These are phyloP conservation scores for Bombus pyrosoma DNA, from an alignment of 1,140 invertebrate genomes.

Conservation along the genomic window DNA sequence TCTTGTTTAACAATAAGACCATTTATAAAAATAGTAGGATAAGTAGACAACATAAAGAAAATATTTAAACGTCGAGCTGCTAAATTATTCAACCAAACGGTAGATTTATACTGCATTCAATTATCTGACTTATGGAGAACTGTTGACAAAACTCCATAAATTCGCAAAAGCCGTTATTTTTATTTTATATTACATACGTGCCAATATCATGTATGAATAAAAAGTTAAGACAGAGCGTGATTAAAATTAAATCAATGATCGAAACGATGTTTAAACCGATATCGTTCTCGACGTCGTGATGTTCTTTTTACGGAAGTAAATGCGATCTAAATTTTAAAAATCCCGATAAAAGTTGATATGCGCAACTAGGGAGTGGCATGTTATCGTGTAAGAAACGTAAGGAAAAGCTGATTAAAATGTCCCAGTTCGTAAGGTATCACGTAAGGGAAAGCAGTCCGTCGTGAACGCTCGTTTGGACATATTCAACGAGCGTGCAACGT, in stretches of 20 bases:
- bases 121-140: neutral
- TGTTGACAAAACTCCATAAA: neutral
- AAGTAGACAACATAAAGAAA: too few relatives aligned
- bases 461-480: conserved; percentile 22
- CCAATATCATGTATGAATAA: neutral
- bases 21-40: too few relatives aligned
- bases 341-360: neutral
- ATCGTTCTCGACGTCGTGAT: neutral
- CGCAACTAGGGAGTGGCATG: neutral
- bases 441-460: conserved; percentile 21
- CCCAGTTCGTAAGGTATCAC: neutral
- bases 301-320: neutral
- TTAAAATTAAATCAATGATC: neutral
- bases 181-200: neutral
- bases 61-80: too few relatives aligned
- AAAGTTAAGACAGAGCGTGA: neutral
- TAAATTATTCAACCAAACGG: too few relatives aligned
- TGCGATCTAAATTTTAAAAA: neutral
- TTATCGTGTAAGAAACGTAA: neutral
- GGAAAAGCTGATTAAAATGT: conserved; percentile 22
- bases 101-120: neutral
- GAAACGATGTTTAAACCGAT: neutral
- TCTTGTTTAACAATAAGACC: too few relatives aligned
- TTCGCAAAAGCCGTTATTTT: neutral
- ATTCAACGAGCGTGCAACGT: conserved; percentile 19